Base-by-base conservation (phyloP, 2,113 vertebrate genomes). In the Andinoacara biseriatus region DNA sequence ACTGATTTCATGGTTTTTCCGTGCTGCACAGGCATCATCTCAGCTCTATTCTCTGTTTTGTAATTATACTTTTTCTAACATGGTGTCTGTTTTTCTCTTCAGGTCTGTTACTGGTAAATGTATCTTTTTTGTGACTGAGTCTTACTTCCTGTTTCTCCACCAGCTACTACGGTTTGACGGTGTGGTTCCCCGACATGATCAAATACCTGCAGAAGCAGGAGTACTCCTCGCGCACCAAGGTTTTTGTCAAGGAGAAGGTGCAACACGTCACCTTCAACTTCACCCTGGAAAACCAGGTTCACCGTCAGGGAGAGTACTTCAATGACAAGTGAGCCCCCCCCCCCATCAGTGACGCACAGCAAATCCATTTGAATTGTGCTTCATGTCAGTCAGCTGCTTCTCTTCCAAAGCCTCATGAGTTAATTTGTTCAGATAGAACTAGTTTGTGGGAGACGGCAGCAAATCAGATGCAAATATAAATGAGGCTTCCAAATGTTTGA, bases 131-230 rank as follows among this genome's bases (percentile, higher is more conserved):
- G 24, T 69, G 63, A 69, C 24, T 7, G 40, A 0, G 26, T 67
- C 0, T 29, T 24, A 22, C 57, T 29, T 15, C 58, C 75, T 62
- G 57, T 3, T 29, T 6, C 17, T 61, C 61, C 18, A 3, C 0
- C 88, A 99, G 98, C 90, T 99, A 99, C 95, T 99, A 99, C 0
- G 98, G 98, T 33, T 90, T 99, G 92, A 99, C 98, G 0, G 98
- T 99, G 35, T 99, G 98, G 97, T 99, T 99, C 93, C 98, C 98
- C 0, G 98, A 99, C 95, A 99, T 99, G 98, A 99, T 99, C 84
- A 99, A 99, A 91, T 97, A 99, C 85, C 94, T 99, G 78, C 98
- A 99, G 94, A 93, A 95, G 91, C 96, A 97, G 35, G 98, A 99
- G 77, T 99, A 99, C 0, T 90, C 96, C 1, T 95, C 97, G 0